These are phyloP conservation scores for Spodoptera frugiperda DNA, from an alignment of 1,140 invertebrate species.

Conservation along the genomic window DNA sequence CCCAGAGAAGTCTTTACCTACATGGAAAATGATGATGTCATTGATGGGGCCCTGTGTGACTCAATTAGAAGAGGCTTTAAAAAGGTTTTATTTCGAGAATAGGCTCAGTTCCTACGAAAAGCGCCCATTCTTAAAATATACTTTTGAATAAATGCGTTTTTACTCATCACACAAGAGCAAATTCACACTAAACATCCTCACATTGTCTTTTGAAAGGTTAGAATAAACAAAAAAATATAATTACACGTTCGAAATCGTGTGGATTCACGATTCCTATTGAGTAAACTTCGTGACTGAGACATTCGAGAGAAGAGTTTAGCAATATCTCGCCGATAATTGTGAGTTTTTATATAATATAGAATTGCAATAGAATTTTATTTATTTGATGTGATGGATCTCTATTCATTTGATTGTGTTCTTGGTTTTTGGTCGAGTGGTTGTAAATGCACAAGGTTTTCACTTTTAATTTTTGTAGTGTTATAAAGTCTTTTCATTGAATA, in stretches of 20 bases:
- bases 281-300: constrained; percentile 47
- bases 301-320: constrained; percentile 43
- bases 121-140: too few relatives aligned
- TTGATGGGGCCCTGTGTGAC: background rate
- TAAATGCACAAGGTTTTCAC: too few relatives aligned
- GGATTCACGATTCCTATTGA: constrained; percentile 41
- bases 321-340: constrained; percentile 44
- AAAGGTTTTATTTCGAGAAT: background rate
- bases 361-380: background rate
- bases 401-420: too few relatives aligned
- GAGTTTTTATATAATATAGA: background rate
- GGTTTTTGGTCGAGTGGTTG: too few relatives aligned
- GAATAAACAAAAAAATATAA: constrained; percentile 50
- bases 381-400: too few relatives aligned
- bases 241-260: constrained; percentile 35
- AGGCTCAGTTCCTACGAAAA: background rate
- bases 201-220: constrained; percentile 47
- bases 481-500: too few relatives aligned
- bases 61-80: background rate
- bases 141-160: background rate
- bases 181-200: constrained; percentile 9
- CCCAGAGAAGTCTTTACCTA: background rate
- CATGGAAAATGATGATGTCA: constrained; percentile 7
- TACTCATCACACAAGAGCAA: background rate
- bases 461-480: too few relatives aligned